Evolutionary conservation across 2,888 invertebrate species (phyloP).

Genomic region (Drosophila eohydei): DNA sequence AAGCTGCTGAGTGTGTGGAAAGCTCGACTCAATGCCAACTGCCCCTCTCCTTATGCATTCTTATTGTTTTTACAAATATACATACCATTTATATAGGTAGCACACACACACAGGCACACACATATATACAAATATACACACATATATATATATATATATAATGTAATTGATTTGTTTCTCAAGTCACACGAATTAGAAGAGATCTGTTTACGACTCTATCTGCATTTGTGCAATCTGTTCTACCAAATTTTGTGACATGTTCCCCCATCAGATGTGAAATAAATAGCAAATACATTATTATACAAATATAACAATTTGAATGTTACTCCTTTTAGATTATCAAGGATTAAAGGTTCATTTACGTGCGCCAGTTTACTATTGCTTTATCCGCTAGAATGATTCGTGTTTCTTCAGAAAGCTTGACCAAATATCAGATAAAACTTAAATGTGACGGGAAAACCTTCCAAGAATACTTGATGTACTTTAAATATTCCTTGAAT

Average conservation of each 20-base stretch:
- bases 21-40: constrained; percentile 43
- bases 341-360: background rate
- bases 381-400: background rate
- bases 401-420: background rate
- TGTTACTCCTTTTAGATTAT: background rate
- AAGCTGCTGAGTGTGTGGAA: background rate
- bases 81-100: constrained; percentile 29
- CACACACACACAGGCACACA: background rate
- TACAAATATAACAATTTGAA: background rate
- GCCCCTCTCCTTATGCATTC: constrained; percentile 53
- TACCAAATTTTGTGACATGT: background rate
- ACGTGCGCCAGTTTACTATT: background rate
- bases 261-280: constrained; percentile 3
- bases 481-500: too few relatives aligned
- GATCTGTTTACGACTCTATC: background rate
- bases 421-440: too few relatives aligned
- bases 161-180: constrained; percentile 24
- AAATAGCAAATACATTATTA: constrained; percentile 12
- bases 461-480: too few relatives aligned
- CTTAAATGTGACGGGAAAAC: too few relatives aligned
- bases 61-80: constrained; percentile 59
- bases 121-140: constrained; percentile 20
- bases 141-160: constrained; percentile 22
- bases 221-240: background rate
- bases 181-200: constrained; percentile 35